Percentiles rank a stretch among this genome's conserved stretches.
phyloP scores from a whole-genome alignment of 2,113 vertebrate genomes.

The Opisthocomus hoazin region DNA sequence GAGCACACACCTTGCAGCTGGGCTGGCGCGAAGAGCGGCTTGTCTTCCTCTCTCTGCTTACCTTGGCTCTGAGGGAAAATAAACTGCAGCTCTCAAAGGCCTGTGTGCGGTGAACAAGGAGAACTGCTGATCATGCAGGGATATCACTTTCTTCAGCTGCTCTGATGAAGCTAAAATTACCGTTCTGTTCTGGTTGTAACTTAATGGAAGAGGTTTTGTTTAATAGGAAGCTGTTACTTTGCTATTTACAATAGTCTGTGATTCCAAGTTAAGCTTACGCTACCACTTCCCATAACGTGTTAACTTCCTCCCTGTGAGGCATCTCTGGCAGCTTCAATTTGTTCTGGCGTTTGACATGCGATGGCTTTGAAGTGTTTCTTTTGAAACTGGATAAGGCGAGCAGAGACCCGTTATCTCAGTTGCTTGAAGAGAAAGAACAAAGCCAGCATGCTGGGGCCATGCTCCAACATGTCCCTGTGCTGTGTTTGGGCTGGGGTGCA shows the following conservation, averaged over 20 bases:
- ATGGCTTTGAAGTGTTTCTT: constrained; percentile 11
- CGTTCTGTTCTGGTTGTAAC: not conserved
- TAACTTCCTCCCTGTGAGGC: not conserved
- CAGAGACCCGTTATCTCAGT: not conserved
- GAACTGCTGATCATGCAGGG: not conserved
- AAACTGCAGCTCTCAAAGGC: not conserved
- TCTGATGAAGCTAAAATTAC: not conserved
- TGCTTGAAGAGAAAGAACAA: not conserved
- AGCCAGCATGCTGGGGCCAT: accelerated
- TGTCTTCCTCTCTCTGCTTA: not conserved
- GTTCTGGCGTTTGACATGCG: not conserved
- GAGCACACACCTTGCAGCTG: not conserved
- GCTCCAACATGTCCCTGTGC: not conserved
- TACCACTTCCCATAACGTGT: not conserved
- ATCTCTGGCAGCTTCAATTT: not conserved
- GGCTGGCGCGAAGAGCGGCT: not conserved
- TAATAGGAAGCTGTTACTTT: not conserved
- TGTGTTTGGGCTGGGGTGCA: accelerated
- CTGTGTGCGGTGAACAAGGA: not conserved
- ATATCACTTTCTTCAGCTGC: not conserved
- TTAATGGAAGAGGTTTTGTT: not conserved
- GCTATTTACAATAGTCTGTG: not conserved
- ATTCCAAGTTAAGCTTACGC: not conserved
- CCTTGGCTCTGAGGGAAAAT: not conserved
- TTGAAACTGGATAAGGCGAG: not conserved